These are phyloP conservation scores for Daphoenositta chrysoptera DNA, from an alignment of 2,113 vertebrate species.

Conservation along the genomic window DNA sequence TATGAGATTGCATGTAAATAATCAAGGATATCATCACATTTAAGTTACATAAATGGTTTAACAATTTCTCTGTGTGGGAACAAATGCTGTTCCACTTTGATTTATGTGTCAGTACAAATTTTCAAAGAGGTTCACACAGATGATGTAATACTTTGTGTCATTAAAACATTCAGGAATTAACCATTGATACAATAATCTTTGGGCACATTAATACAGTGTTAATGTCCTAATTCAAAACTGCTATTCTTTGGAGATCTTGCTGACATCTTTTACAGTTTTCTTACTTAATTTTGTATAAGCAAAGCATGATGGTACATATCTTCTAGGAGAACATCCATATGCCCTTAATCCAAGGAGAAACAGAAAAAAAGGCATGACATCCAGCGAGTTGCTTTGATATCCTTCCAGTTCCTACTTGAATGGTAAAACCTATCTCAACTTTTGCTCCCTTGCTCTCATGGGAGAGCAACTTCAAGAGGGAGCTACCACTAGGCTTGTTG, in stretches of 20 bases:
- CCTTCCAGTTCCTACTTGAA: neutral
- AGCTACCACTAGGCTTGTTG: neutral
- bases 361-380: neutral
- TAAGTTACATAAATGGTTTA: neutral
- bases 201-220: neutral
- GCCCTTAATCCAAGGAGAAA: neutral
- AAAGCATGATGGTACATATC: neutral
- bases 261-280: neutral
- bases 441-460: neutral
- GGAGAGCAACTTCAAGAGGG: neutral
- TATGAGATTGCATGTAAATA: neutral
- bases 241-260: neutral
- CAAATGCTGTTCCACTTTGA: neutral
- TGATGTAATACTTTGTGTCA: neutral
- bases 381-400: neutral
- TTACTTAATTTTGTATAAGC: neutral
- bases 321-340: neutral
- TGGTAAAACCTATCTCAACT: neutral
- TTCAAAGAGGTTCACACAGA: neutral
- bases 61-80: neutral
- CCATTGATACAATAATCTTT: neutral
- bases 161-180: neutral
- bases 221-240: neutral
- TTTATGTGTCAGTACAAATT: neutral
- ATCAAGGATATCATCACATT: neutral